Evolutionary conservation across 2,888 invertebrate species (phyloP).

Genomic region (Acanthacorydalis orientalis): DNA sequence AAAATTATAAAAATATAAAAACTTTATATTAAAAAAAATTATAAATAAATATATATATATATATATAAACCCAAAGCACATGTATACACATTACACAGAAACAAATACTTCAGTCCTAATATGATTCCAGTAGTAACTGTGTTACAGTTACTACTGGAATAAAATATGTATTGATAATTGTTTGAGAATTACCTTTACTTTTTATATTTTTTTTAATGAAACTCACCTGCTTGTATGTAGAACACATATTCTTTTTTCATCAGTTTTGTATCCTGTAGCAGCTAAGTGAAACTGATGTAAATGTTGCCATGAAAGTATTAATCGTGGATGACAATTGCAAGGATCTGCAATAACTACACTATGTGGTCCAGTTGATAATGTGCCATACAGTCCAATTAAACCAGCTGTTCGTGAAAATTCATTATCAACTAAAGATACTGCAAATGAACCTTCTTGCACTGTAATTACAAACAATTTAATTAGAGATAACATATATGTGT

Average conservation of each 20-base stretch:
- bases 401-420: conserved; percentile 43
- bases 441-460: conserved; percentile 33
- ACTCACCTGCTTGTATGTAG: conserved; percentile 42
- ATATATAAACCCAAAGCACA: too few species aligned
- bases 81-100: too few species aligned
- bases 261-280: conserved; percentile 28
- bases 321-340: conserved; percentile 29
- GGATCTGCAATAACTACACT: conserved; percentile 39
- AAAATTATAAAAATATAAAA: background rate
- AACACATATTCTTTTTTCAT: conserved; percentile 40
- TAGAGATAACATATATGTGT: too few species aligned
- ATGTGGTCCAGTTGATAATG: conserved; percentile 32
- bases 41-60: too few species aligned
- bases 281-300: conserved; percentile 37
- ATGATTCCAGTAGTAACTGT: too few species aligned
- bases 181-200: background rate
- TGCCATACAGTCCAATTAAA: conserved; percentile 38
- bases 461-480: conserved; percentile 12
- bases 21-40: background rate
- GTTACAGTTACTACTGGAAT: too few species aligned
- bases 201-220: background rate
- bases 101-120: too few species aligned
- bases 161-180: too few species aligned
- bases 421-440: conserved; percentile 44
- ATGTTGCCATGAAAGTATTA: conserved; percentile 41